Evolutionary conservation across 2,113 vertebrate species (phyloP).

Genomic region (Rhabdornis inornatus): DNA sequence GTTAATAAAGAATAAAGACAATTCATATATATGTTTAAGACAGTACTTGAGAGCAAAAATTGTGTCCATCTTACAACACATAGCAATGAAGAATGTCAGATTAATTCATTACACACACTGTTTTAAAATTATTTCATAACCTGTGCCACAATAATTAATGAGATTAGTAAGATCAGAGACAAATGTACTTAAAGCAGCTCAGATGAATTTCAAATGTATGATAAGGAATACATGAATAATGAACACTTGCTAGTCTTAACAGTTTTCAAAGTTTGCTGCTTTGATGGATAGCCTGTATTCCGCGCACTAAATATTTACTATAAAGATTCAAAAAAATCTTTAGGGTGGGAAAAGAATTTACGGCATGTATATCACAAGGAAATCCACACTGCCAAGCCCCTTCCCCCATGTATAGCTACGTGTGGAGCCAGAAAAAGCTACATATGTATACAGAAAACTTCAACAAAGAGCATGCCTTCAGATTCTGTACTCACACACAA

Average conservation of each 20-base stretch:
- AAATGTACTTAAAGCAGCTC: not conserved
- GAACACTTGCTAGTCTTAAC: not conserved
- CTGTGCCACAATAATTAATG: constrained; percentile 14
- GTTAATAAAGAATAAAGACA: not conserved
- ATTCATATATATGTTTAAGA: not conserved
- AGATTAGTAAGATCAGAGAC: constrained; percentile 20
- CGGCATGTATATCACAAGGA: not conserved
- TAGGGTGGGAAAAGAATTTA: not conserved
- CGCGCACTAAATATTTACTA: not conserved
- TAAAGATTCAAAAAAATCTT: not conserved
- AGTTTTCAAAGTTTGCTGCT: not conserved
- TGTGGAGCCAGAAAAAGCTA: not conserved
- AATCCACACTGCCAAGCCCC: not conserved
- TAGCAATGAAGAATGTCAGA: not conserved
- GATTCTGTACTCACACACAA: not conserved
- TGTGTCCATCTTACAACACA: not conserved
- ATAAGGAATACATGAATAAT: not conserved
- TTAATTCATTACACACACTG: not conserved
- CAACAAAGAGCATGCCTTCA: not conserved
- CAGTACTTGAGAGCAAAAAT: not conserved
- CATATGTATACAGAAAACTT: not conserved
- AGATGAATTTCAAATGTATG: constrained; percentile 12
- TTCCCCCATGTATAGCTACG: not conserved
- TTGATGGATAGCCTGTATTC: not conserved
- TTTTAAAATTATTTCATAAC: constrained; percentile 19